phyloP scores from a whole-genome alignment of 2,113 vertebrate genomes.

The Ivindomyrus marchei region DNA sequence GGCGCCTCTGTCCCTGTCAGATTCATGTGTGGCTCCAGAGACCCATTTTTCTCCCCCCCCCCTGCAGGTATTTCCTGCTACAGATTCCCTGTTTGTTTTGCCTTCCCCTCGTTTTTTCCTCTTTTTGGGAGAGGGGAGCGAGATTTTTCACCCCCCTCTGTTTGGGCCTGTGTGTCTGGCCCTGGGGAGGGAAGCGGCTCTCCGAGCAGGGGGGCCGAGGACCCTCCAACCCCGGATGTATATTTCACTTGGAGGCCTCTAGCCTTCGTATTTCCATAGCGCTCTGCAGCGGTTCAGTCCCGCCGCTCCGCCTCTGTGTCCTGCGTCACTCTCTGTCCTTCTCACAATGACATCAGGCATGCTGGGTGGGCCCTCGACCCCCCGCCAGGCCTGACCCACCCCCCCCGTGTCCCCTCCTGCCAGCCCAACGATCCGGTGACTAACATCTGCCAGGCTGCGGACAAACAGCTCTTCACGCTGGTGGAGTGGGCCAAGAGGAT shows the following conservation, averaged over 20 bases:
- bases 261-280: not conserved
- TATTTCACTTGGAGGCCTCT: not conserved
- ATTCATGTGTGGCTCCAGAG: conserved; percentile 46
- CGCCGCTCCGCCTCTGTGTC: not conserved
- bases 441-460: conserved; percentile 89
- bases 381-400: not conserved
- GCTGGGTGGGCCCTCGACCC: conserved; percentile 2
- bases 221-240: not conserved
- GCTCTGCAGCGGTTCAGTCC: not conserved
- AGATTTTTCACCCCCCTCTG: conserved; percentile 36
- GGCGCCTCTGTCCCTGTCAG: conserved; percentile 39
- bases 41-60: conserved; percentile 42
- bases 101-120: conserved; percentile 34
- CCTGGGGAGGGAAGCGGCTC: not conserved
- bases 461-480: conserved; percentile 87
- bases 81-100: conserved; percentile 54
- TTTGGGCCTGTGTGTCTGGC: conserved; percentile 23
- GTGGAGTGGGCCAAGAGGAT: conserved; percentile 91
- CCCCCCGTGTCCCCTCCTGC: conserved; percentile 5
- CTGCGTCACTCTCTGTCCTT: not conserved
- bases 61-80: conserved; percentile 61
- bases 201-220: not conserved
- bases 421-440: conserved; percentile 91
- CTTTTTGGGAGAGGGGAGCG: conserved; percentile 36
- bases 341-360: not conserved